These are phyloP conservation scores for Rhynchotus rufescens DNA, from an alignment of 2,797 vertebrate species.

Conservation along the genomic window DNA sequence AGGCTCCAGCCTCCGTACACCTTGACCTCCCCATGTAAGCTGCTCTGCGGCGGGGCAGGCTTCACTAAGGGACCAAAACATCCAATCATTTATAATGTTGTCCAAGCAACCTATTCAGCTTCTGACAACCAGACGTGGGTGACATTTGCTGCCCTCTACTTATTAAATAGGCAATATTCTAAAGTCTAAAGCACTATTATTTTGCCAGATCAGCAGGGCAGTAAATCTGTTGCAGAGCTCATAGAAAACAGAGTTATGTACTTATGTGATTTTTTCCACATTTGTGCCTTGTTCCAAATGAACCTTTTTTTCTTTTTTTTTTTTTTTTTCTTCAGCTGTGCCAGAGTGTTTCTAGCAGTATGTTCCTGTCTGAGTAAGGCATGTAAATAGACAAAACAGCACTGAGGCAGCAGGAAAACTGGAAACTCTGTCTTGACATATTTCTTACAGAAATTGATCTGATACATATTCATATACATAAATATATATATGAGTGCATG, in stretches of 20 bases:
- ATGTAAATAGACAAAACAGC: neutral
- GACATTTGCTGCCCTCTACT: constrained; percentile 64
- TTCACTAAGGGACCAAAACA: neutral
- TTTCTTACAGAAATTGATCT: neutral
- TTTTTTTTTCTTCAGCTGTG: neutral
- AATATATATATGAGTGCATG: neutral
- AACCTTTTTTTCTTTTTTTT: neutral
- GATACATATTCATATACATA: neutral
- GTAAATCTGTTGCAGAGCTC: neutral
- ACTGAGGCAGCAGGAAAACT: neutral
- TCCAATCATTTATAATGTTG: neutral
- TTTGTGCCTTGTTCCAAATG: neutral
- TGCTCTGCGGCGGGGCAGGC: neutral
- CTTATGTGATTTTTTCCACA: neutral
- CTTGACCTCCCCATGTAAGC: constrained; percentile 42
- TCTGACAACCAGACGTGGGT: constrained; percentile 29
- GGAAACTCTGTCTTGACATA: neutral
- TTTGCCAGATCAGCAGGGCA: constrained; percentile 12
- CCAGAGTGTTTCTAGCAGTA: neutral
- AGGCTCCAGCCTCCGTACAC: constrained; percentile 33
- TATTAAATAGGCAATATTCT: constrained; percentile 43
- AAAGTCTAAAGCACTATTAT: neutral
- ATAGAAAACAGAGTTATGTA: neutral
- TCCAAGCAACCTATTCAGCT: constrained; percentile 21
- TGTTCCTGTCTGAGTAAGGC: neutral